These are phyloP conservation scores for Crotalus tigris DNA, from an alignment of 2,113 vertebrate genomes.

Conservation along the genomic window DNA sequence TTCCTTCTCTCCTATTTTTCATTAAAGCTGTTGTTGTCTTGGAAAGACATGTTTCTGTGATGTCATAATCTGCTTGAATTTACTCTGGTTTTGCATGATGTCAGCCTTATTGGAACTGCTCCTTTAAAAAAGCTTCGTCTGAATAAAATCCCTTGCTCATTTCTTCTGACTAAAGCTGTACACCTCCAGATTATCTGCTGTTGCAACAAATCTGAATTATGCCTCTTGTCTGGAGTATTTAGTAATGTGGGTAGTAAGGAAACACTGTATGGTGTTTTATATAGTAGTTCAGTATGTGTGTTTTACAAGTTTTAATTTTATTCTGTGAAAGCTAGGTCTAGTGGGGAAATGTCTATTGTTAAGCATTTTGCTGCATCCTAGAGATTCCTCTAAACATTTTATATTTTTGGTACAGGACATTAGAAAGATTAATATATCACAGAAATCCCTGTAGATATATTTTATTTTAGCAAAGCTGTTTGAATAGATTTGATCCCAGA, in stretches of 20 bases:
- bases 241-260: neutral
- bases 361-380: neutral
- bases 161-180: neutral
- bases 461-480: neutral
- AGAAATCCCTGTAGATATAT: neutral
- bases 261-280: neutral
- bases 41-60: neutral
- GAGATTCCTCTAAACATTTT: neutral
- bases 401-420: neutral
- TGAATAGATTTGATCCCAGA: neutral
- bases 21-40: neutral
- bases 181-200: neutral
- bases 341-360: neutral
- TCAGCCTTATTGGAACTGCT: neutral
- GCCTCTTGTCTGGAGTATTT: neutral
- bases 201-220: neutral
- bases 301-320: neutral
- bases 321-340: neutral
- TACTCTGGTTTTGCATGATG: neutral
- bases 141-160: slow-evolving; percentile 4
- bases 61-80: slow-evolving; percentile 9
- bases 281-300: neutral
- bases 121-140: neutral
- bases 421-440: neutral
- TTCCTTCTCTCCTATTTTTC: neutral